A percentile compares a stretch with the other conserved stretches of the same genome.
These are phyloP conservation scores for Hylia prasina DNA, from an alignment of 2,113 vertebrate genomes.

Conservation along the genomic window DNA sequence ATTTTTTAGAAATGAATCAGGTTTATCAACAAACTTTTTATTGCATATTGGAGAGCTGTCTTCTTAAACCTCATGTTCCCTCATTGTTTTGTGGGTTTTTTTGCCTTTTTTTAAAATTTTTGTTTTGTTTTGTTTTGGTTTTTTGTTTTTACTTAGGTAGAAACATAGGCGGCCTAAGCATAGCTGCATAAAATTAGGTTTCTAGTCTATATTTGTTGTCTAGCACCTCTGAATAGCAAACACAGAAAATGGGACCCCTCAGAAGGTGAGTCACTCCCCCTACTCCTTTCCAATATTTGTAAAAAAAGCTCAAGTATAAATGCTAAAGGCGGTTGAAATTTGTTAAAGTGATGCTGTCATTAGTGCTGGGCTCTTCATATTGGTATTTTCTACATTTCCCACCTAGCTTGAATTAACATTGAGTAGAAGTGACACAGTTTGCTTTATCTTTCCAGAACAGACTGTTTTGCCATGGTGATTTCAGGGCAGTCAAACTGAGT, in stretches of 20 bases:
- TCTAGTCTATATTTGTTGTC: neutral
- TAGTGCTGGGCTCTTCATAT: neutral
- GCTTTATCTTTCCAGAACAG: constrained; percentile 19
- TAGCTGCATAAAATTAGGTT: neutral
- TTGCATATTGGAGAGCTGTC: neutral
- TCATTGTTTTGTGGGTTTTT: neutral
- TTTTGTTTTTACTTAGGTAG: neutral
- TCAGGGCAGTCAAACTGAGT: neutral
- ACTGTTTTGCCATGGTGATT: neutral
- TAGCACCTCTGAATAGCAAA: neutral
- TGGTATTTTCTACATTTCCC: neutral
- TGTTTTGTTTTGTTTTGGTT: neutral
- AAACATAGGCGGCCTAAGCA: neutral
- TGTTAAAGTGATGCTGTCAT: neutral
- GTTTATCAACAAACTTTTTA: neutral
- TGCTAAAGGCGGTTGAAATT: neutral
- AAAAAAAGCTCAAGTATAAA: neutral
- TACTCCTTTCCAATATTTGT: neutral
- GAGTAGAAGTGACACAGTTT: neutral
- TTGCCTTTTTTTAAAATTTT: neutral
- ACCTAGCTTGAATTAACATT: neutral
- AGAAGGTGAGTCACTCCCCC: neutral
- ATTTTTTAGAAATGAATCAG: neutral
- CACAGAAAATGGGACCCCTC: neutral
- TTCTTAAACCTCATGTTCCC: neutral